These are phyloP conservation scores for Dasysyrphus tricinctus DNA, from an alignment of 2,888 invertebrate species.

Conservation along the genomic window DNA sequence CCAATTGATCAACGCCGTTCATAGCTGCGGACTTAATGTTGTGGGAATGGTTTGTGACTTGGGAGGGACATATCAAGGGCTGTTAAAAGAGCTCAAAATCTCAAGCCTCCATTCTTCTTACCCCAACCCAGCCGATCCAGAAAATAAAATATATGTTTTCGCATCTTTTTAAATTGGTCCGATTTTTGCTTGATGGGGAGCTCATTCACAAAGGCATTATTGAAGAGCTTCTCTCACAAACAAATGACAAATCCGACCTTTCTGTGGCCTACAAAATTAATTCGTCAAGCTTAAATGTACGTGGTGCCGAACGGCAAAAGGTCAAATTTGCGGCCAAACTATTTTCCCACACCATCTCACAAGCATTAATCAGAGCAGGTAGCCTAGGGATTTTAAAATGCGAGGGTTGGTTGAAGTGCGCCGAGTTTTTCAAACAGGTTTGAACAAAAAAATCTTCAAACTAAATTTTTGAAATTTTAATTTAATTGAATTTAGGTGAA, in stretches of 20 bases:
- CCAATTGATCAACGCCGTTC: slow-evolving; percentile 53
- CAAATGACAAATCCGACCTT: slow-evolving; percentile 24
- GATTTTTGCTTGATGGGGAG: slow-evolving; percentile 21
- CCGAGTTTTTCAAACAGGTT: slow-evolving; percentile 21
- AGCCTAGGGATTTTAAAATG: slow-evolving; percentile 35
- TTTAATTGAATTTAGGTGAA: not conserved
- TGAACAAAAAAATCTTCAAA: not conserved
- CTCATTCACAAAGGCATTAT: slow-evolving; percentile 19
- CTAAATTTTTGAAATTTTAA: not conserved
- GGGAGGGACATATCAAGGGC: slow-evolving; percentile 33
- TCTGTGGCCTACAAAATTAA: slow-evolving; percentile 34
- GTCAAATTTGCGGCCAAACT: slow-evolving; percentile 73
- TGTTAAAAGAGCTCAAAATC: not conserved
- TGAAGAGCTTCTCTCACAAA: slow-evolving; percentile 31
- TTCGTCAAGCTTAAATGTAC: slow-evolving; percentile 15
- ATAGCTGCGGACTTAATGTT: slow-evolving; percentile 31
- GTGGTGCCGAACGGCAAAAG: slow-evolving; percentile 35
- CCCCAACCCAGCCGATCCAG: no score
- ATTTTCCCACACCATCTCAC: slow-evolving; percentile 75
- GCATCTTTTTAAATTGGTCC: no score
- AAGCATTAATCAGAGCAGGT: slow-evolving; percentile 70
- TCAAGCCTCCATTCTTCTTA: no score
- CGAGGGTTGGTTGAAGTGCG: not conserved
- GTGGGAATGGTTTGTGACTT: slow-evolving; percentile 57
- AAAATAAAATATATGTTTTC: no score